Evolutionary conservation across 1,140 invertebrate species (phyloP), one percentile per base, ranked within the genome.

Genomic region (Hylaeus volcanicus): DNA sequence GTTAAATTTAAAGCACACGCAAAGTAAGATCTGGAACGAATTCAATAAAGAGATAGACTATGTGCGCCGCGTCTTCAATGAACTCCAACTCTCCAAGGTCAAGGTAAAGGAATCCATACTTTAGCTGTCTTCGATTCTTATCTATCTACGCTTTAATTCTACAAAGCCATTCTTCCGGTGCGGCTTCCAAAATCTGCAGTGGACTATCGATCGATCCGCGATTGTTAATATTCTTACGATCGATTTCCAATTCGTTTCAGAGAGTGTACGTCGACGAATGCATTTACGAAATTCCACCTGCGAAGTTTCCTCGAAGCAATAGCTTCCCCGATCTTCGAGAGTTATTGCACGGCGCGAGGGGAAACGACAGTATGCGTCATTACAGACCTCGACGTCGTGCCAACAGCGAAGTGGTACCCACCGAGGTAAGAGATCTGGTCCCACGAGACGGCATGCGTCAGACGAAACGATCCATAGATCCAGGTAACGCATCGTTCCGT

Each of bases 21-120:
- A 97, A 81, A 95, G 95, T 80, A 97, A 95, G 92, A 96, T 97
- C 73, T 95, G 96, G 93, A 95, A 96, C 86, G 96, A 96, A 86
- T 95, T 98, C 85, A 95, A 96, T 55, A 95, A 95, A 91, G 96
- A 97, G 89, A 94, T 97, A 26, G 94, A 95, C 77, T 96, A 96
- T 86, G 93, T 97, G 55, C 94, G 96, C 73, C 94, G 96, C 78
- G 94, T 96, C 45, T 95, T 97, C 51, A 97, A 97, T 89, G 96
- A 97, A 92, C 93, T 97, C 6, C 96, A 97, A 87, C 92, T 97
- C 74, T 94, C 96, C 64, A 96, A 96, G 94, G 94, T 97, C 73
- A 96, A 96, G 95, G 96, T 97, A 94, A 65, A 15, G 2, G 14
- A 78, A 12, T 15, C 5, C 1, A 55, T 9, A 5, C 8, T 2